Evolutionary conservation across 2,888 invertebrate species (phyloP), one percentile per base, ranked within the genome.

Genomic region (Rotaria magnacalcarata): DNA sequence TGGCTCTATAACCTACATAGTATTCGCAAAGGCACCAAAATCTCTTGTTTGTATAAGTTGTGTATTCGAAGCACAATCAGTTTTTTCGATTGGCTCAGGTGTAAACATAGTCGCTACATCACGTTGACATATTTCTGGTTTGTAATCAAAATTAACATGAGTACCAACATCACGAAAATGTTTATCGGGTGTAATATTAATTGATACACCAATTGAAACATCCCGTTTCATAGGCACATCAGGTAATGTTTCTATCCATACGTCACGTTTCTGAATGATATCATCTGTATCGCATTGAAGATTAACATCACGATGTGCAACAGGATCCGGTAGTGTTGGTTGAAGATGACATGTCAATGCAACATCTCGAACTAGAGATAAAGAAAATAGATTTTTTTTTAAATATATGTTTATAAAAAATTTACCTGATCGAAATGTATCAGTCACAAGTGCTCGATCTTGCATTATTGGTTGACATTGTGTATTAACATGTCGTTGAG

Each of bases 271-370:
- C 14, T 47, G 24, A 47, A 80, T 80, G 21, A 80, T 11, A 5
- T 85, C 85, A 54, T 85, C 50, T 24, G 74, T 75, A 50, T 85
- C 80, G 58, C 86, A 86, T 41, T 34, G 52, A 7, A 86, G 56
- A 60, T n/a, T 56, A 0, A 86, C 86, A 41, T 86, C 86, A 24
- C 86, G 85, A 47, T 86, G 85, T 34, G 54, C 34, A 60, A 85
- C 56, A 16, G 50, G 75, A 58, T 52, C 86, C n/a, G 85, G 43
- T 47, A 80, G 11, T 47, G 43, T 47, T 43, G 43, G 47, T 80
- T 47, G 80, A 3, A 80, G 24, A n/a, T 80, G 80, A 80, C 80
- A 80, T 24, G 80, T 80, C n/a, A 80, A 80, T n/a, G 47, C 80
- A 47, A 80, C 80, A 47, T 80, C 80, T 24, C 80, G 80, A 24